Conservation (phyloP, 1,140 invertebrate genomes). For the Scaptomyza montana region DNA sequence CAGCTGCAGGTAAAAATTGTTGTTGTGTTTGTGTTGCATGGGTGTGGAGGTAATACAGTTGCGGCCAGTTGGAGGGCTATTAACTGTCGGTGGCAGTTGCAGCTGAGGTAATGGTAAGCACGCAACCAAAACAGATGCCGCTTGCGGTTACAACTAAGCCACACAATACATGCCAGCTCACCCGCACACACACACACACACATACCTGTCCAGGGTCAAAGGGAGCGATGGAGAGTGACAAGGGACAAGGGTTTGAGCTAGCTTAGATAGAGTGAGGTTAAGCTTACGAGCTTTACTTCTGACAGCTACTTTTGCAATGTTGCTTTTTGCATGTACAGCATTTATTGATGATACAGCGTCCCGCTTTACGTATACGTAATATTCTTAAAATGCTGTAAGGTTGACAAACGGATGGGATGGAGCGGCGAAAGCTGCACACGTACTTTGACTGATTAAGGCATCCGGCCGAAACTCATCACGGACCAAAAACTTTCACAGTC, state of each 20-base stretch:
- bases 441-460: slow-evolving; percentile 44
- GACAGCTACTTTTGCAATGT: slow-evolving; percentile 41
- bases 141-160: slow-evolving; percentile 64
- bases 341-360: slow-evolving; percentile 58
- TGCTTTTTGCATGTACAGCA: slow-evolving; percentile 49
- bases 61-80: slow-evolving; percentile 42
- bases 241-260: background rate
- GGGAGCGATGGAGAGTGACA: too few species aligned
- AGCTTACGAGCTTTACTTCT: slow-evolving; percentile 6
- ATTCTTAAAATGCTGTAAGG: slow-evolving; percentile 65
- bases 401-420: background rate
- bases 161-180: slow-evolving; percentile 19
- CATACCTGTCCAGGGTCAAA: background rate
- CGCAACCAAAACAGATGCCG: slow-evolving; percentile 41
- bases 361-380: slow-evolving; percentile 60
- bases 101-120: slow-evolving; percentile 14
- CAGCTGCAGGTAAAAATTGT: slow-evolving; percentile 4
- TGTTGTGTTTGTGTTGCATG: slow-evolving; percentile 11
- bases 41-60: slow-evolving; percentile 23
- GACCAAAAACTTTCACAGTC: slow-evolving; percentile 7
- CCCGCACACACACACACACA: background rate
- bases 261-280: slow-evolving; percentile 39
- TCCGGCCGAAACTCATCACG: slow-evolving; percentile 10
- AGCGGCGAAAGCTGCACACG: slow-evolving; percentile 13
- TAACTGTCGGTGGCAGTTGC: slow-evolving; percentile 67